Conservation (phyloP, 2,797 vertebrate species). For the Gorsachius magnificus region DNA sequence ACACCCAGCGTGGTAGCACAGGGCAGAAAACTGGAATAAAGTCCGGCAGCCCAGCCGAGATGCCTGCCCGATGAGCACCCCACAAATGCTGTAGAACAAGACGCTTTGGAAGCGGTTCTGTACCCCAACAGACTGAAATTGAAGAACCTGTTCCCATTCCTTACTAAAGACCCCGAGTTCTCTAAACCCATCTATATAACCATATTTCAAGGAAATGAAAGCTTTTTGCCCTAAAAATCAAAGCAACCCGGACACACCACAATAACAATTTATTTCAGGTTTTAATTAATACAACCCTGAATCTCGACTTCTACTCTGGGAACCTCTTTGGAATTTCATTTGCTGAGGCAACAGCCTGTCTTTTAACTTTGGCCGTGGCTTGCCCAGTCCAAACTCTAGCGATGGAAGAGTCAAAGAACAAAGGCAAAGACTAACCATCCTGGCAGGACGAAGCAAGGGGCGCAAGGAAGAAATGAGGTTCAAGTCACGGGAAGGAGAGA, state of each 20-base stretch:
- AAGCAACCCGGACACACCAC: not conserved
- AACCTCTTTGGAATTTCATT: not conserved
- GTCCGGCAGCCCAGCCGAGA: not conserved
- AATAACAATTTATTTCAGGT: not conserved
- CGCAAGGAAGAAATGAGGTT: not conserved
- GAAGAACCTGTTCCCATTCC: not conserved
- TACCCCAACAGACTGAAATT: no score
- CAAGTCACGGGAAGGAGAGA: not conserved
- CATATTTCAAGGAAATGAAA: not conserved
- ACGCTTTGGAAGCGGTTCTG: not conserved
- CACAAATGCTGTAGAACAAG: no score
- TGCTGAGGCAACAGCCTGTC: not conserved
- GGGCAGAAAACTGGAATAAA: no score
- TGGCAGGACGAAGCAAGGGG: not conserved
- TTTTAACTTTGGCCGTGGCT: not conserved
- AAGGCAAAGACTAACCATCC: not conserved
- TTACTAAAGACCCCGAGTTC: not conserved
- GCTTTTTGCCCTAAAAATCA: not conserved
- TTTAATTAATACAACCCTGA: not conserved
- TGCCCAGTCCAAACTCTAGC: not conserved
- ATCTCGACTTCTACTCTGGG: not conserved
- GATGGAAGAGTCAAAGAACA: not conserved
- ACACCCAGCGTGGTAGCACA: no score
- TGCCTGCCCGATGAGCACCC: fast-evolving
- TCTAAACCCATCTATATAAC: not conserved